Percentiles rank a stretch among this genome's conserved stretches.
Conservation (phyloP, 2,888 invertebrate species). For the Idaea dimidiata region DNA sequence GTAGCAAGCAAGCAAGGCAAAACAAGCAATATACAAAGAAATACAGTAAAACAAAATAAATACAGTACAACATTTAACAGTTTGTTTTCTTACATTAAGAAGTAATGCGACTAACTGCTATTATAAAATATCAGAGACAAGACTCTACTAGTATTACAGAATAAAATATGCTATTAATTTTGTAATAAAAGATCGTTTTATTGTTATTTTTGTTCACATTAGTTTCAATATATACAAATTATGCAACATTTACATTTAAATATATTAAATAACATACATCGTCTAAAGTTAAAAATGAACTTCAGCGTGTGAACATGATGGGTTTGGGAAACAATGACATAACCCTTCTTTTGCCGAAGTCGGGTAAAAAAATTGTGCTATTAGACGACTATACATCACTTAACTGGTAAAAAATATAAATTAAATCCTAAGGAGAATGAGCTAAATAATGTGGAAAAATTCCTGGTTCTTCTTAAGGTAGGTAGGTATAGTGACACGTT, state of each 20-base stretch:
- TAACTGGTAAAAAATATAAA: not conserved
- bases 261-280: constrained; percentile 59
- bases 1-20: constrained; percentile 57
- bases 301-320: constrained; percentile 18
- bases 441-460: too few species aligned
- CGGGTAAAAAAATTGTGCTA: not conserved
- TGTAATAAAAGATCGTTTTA: constrained; percentile 76
- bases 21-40: constrained; percentile 50
- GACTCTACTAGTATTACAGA: constrained; percentile 53
- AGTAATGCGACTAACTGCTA: constrained; percentile 56
- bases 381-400: not conserved
- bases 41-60: constrained; percentile 41
- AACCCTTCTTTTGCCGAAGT: constrained; percentile 20
- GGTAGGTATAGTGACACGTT: too few species aligned
- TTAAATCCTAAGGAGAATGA: too few species aligned
- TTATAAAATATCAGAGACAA: constrained; percentile 69
- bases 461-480: too few species aligned
- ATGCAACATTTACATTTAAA: constrained; percentile 71
- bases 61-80: constrained; percentile 37
- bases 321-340: constrained; percentile 28
- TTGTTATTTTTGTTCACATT: constrained; percentile 73
- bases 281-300: constrained; percentile 15
- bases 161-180: constrained; percentile 67
- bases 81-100: constrained; percentile 45
- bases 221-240: constrained; percentile 79